Evolutionary conservation across 2,888 invertebrate genomes (phyloP).

Genomic region (Pterobdella sp.): DNA sequence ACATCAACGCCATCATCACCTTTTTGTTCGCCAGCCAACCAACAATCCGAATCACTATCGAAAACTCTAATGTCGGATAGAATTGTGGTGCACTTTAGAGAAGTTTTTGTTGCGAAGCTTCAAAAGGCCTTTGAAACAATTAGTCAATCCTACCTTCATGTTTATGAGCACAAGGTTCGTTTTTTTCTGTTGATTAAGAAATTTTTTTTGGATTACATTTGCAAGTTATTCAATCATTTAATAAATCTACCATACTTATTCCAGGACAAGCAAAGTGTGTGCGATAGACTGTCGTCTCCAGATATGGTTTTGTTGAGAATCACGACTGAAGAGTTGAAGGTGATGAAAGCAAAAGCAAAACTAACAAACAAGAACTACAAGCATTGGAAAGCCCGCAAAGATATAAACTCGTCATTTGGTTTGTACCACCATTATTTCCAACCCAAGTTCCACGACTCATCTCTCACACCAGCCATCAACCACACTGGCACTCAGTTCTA

Average conservation of each 20-base stretch:
- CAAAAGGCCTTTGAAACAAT: slow-evolving; percentile 40
- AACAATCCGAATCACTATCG: neutral
- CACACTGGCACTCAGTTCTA: no score
- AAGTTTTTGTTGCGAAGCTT: slow-evolving; percentile 42
- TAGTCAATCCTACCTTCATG: neutral
- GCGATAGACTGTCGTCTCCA: neutral
- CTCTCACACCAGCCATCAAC: neutral
- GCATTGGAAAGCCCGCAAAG: neutral
- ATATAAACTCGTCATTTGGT: neutral
- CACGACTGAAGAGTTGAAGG: neutral
- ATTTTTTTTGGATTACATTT: no score
- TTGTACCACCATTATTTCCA: neutral
- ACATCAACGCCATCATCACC: slow-evolving; percentile 14
- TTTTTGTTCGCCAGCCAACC: neutral
- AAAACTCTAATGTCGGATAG: neutral
- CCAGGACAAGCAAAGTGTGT: neutral
- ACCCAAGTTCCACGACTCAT: neutral
- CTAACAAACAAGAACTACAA: neutral
- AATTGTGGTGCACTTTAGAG: slow-evolving; percentile 17
- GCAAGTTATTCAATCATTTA: neutral
- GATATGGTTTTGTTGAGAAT: neutral
- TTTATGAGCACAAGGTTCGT: neutral
- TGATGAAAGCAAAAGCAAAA: neutral
- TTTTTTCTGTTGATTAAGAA: no score
- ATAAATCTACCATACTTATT: neutral